phyloP scores from a whole-genome alignment of 2,113 vertebrate genomes.

The Gila orcuttii region DNA sequence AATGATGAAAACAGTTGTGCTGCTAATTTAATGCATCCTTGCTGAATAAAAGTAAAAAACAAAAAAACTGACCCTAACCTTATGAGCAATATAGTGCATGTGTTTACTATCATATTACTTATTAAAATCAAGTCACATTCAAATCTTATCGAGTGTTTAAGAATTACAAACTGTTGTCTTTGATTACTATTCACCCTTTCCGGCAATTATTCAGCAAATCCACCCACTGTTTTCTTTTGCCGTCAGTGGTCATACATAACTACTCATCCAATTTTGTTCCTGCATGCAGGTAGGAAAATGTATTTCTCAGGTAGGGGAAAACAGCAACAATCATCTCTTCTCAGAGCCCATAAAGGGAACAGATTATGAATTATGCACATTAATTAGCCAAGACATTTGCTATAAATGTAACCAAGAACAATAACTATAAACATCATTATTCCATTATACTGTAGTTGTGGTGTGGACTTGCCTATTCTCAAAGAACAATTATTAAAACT shows the following conservation, averaged over 20 bases:
- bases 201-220: no score
- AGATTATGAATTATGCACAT: not conserved
- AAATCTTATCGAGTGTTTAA: not conserved
- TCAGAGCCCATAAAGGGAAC: not conserved
- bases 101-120: not conserved
- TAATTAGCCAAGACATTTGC: slow-evolving; percentile 1
- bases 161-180: no score
- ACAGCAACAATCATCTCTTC: not conserved
- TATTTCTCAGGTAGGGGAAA: not conserved
- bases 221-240: not conserved
- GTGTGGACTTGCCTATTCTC: no score
- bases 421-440: no score
- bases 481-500: no score
- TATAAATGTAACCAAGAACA: no score
- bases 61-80: not conserved
- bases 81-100: not conserved
- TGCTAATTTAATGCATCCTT: not conserved
- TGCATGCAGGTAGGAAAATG: not conserved
- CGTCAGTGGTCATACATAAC: not conserved
- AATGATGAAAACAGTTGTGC: not conserved
- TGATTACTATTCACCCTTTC: no score
- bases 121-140: not conserved
- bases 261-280: not conserved
- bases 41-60: not conserved
- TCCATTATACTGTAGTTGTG: no score